phyloP scores from a whole-genome alignment of 2,797 vertebrate species.

The Numenius phaeopus region DNA sequence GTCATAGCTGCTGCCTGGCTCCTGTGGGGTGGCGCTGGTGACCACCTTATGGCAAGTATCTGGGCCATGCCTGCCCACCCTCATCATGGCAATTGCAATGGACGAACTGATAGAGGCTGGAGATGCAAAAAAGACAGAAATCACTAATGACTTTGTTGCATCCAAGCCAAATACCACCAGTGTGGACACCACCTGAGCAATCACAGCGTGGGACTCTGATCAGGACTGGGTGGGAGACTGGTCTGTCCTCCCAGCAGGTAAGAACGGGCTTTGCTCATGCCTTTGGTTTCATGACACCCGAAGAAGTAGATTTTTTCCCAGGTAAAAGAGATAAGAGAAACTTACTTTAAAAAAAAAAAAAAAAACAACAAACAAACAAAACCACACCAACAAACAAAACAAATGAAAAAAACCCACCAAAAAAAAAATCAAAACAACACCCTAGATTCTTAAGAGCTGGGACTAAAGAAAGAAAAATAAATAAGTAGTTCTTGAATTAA shows the following conservation, averaged over 20 bases:
- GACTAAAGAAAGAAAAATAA: not conserved
- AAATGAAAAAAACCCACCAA: not conserved
- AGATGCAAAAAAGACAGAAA: not conserved
- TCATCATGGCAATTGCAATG: fast-evolving
- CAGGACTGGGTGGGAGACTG: not conserved
- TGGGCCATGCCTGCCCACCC: not conserved
- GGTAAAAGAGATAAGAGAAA: not conserved
- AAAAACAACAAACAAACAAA: too few relatives aligned
- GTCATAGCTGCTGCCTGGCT: not conserved
- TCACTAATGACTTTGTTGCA: not conserved
- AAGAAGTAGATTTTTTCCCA: not conserved
- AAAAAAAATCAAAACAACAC: not conserved
- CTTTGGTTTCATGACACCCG: not conserved
- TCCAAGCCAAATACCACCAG: not conserved
- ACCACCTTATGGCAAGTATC: not conserved
- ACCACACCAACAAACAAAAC: too few relatives aligned
- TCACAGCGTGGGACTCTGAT: not conserved
- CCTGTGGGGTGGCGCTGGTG: too few relatives aligned
- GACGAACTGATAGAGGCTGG: not conserved
- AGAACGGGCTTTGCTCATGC: not conserved
- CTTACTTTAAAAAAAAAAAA: not conserved
- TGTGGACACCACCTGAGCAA: fast-evolving
- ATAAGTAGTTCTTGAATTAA: not conserved
- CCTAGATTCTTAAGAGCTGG: not conserved
- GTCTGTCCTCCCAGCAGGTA: not conserved